Evolutionary conservation across 2,888 invertebrate species (phyloP).

Genomic region (Mesorhabditis sp.): DNA sequence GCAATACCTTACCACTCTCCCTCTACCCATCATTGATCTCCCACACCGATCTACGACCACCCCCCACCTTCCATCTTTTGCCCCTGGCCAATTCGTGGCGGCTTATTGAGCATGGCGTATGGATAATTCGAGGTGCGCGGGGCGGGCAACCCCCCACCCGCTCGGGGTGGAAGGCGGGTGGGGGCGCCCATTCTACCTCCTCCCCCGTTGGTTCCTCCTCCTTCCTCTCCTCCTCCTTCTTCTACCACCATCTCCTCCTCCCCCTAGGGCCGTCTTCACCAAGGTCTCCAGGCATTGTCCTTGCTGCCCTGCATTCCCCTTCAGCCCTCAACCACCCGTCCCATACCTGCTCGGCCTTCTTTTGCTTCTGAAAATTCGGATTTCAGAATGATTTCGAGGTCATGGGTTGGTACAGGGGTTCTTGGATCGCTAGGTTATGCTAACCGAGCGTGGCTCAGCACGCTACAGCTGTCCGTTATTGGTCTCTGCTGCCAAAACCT

Average conservation of each 20-base stretch:
- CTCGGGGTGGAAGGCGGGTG: conserved; percentile 6
- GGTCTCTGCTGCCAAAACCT: too few species aligned
- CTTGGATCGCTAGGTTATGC: too few species aligned
- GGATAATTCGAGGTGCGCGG: conserved; percentile 5
- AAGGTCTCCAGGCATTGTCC: neutral
- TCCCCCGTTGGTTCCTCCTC: conserved; percentile 8
- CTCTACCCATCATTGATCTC: too few species aligned
- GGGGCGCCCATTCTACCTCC: neutral
- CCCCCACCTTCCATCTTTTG: too few species aligned
- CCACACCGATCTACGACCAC: too few species aligned
- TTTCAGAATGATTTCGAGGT: too few species aligned
- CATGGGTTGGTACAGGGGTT: too few species aligned
- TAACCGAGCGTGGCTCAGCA: too few species aligned
- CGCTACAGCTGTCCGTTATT: too few species aligned
- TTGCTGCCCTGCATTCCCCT: neutral
- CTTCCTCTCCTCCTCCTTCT: neutral
- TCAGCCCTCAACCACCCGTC: neutral
- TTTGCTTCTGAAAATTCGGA: neutral
- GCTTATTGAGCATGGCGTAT: too few species aligned
- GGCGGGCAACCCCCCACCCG: conserved; percentile 15
- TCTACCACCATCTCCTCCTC: neutral
- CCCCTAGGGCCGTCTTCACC: neutral
- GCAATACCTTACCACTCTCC: too few species aligned
- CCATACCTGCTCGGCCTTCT: conserved; percentile 1
- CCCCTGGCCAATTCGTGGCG: too few species aligned